Evolutionary conservation across 2,797 vertebrate species (phyloP), one percentile per base, ranked within the genome.

Genomic region (Parauchenoglanis ngamensis): DNA sequence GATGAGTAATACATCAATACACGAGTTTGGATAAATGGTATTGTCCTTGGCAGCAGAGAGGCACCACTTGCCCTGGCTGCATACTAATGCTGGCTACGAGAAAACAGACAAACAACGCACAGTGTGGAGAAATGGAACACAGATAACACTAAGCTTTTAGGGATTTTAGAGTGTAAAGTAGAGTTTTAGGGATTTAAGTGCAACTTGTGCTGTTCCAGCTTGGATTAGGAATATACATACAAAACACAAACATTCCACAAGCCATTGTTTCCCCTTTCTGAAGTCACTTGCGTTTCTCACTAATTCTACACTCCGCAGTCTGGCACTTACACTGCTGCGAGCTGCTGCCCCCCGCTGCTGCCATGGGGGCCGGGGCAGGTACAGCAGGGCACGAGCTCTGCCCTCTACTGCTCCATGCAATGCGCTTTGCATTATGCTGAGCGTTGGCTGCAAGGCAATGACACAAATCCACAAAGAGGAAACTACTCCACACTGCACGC

Each of bases 351-450:
- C 89, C 92, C 93, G 91, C 84, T 91, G 92, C 85, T 61, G 31
- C 56, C 78, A 15, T n/a, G 7, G 6, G 2, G 23, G 35, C 23
- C 1, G 23, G 57, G 78, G 25, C 89, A 92, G 94, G 92, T 91
- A 93, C 93, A 95, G 92, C 89, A 86, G 96, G 91, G 87, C 92
- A 84, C 86, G 89, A 90, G 92, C 91, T 93, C 93, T 96, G 95
- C 94, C 94, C 94, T 92, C 93, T 95, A 94, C 94, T 94, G 92
- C 94, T 93, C 95, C 94, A 96, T 95, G 93, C 95, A 94, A 95
- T 91, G 92, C 95, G 93, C 94, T 94, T 95, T 93, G 93, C 94
- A 95, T 97, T 95, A 94, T 93, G 95, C 93, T 94, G 95, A 88
- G 92, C 86, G 89, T 87, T 93, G 92, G 94, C 96, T 97, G 96